phyloP scores from a whole-genome alignment of 2,113 vertebrate genomes.

The Melanerpes aurifrons region DNA sequence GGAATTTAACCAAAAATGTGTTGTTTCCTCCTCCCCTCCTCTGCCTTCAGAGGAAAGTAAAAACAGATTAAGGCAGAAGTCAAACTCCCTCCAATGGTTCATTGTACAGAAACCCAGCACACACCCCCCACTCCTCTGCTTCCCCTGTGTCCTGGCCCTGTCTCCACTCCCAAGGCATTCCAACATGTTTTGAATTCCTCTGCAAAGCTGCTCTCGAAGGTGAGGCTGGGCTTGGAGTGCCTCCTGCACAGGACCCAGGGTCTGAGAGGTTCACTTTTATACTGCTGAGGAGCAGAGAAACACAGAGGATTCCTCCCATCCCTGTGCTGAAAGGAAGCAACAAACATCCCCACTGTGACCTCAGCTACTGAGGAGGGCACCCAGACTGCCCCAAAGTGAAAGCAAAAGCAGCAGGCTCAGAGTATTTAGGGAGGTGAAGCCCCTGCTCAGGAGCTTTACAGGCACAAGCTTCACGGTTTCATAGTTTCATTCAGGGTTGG shows the following conservation, averaged over 20 bases:
- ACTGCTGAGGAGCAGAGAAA: neutral
- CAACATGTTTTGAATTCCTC: constrained; percentile 59
- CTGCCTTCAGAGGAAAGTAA: constrained; percentile 29
- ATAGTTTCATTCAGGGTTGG: too few relatives aligned
- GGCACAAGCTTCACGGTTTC: too few relatives aligned
- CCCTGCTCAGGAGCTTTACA: neutral
- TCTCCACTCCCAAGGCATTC: constrained; percentile 65
- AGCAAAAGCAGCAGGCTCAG: neutral
- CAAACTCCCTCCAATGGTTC: neutral
- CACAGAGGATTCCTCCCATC: neutral
- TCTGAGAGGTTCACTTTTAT: neutral
- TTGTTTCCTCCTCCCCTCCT: constrained; percentile 17
- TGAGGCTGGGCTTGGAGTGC: neutral
- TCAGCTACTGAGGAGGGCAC: neutral
- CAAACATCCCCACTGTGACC: neutral
- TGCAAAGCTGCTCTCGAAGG: constrained; percentile 26
- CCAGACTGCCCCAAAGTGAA: neutral
- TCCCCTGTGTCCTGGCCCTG: constrained; percentile 9
- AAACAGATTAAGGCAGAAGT: constrained; percentile 56
- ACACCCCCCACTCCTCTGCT: constrained; percentile 30
- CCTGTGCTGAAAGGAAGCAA: neutral
- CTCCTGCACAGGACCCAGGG: neutral
- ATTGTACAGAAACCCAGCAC: neutral
- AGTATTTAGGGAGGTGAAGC: neutral
- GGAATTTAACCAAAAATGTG: constrained; percentile 57